Evolutionary conservation across 2,113 vertebrate genomes (phyloP).

Genomic region (Lathamus discolor): DNA sequence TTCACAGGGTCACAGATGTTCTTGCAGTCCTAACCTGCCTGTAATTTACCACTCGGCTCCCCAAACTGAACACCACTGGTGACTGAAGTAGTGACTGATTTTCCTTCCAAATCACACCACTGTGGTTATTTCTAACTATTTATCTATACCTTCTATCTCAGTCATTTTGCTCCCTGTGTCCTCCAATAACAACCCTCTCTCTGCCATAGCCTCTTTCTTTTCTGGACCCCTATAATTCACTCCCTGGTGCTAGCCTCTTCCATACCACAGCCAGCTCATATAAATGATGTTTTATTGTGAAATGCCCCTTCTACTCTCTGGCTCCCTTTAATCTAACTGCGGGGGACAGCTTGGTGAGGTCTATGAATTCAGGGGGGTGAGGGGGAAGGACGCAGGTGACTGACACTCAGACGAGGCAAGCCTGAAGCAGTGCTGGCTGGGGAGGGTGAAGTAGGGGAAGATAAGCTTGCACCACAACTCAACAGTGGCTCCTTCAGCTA

Average conservation of each 20-base stretch:
- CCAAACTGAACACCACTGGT: neutral
- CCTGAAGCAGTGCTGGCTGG: neutral
- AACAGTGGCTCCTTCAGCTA: neutral
- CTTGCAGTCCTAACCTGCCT: neutral
- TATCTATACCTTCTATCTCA: slow-evolving; percentile 1
- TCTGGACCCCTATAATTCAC: slow-evolving; percentile 28
- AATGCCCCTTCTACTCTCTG: neutral
- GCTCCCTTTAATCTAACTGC: neutral
- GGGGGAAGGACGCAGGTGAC: neutral
- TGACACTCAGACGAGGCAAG: neutral
- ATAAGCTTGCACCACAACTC: neutral
- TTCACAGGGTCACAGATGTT: slow-evolving; percentile 27
- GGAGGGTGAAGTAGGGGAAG: neutral
- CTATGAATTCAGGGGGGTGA: neutral
- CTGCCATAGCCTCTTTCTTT: neutral
- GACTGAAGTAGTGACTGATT: slow-evolving; percentile 8
- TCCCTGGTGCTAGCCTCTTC: neutral
- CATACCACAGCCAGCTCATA: neutral
- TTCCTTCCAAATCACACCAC: slow-evolving; percentile 21
- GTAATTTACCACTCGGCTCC: slow-evolving; percentile 32
- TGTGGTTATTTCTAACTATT: slow-evolving; percentile 13
- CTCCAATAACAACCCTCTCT: slow-evolving; percentile 27
- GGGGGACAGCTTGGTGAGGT: neutral
- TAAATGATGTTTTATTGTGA: neutral
- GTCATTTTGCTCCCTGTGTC: slow-evolving; percentile 18